Conservation (phyloP, 2,113 vertebrate species). For the Pseudonaja textilis region DNA sequence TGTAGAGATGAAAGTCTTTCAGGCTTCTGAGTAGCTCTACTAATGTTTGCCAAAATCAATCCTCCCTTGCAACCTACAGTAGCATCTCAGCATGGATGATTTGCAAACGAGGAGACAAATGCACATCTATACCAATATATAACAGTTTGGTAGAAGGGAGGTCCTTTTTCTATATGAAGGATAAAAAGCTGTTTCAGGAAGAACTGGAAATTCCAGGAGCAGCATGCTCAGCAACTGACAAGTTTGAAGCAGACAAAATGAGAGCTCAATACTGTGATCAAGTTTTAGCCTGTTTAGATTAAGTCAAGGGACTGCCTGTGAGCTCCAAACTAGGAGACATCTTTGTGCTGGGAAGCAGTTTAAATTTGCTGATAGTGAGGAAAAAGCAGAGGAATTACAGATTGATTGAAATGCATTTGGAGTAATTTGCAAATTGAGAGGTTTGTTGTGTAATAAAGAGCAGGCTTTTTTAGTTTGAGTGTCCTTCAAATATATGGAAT, state of each 20-base stretch:
- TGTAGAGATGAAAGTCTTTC: neutral
- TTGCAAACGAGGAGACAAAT: neutral
- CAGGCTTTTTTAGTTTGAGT: neutral
- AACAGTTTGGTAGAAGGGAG: neutral
- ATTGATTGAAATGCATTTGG: neutral
- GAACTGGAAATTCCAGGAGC: neutral
- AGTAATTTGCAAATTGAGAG: neutral
- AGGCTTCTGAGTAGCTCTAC: neutral
- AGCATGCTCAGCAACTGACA: neutral
- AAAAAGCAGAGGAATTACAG: neutral
- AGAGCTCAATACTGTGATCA: neutral
- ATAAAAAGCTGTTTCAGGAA: neutral
- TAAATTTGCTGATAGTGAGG: neutral
- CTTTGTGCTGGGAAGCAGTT: neutral
- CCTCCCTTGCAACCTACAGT: neutral
- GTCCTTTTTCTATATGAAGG: neutral
- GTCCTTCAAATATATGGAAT: neutral
- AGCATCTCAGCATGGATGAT: neutral
- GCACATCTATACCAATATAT: neutral
- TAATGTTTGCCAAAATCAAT: neutral
- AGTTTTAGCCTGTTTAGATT: neutral
- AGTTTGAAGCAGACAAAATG: neutral
- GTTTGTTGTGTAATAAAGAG: neutral
- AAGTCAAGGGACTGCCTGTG: neutral
- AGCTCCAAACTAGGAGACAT: neutral